These are phyloP conservation scores for Chaetura pelagica DNA, from an alignment of 2,113 vertebrate species.

Conservation along the genomic window DNA sequence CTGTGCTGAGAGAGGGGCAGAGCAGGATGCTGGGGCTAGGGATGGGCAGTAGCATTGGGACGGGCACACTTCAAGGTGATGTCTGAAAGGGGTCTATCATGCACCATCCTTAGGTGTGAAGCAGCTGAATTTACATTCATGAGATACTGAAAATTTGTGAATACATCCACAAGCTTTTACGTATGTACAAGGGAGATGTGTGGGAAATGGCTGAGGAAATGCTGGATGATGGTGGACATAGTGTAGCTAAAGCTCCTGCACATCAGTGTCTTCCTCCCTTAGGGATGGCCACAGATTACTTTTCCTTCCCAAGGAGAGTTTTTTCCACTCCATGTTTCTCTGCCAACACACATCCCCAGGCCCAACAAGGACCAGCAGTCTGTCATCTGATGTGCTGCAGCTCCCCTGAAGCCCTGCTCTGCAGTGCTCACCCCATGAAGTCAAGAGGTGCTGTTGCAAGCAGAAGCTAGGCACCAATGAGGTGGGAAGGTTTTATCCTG, in stretches of 20 bases:
- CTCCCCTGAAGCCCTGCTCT: not conserved
- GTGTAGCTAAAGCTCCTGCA: not conserved
- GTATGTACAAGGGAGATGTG: not conserved
- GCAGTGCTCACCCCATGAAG: rapidly evolving
- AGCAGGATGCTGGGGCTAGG: not conserved
- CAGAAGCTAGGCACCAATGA: not conserved
- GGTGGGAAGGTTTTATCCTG: not conserved
- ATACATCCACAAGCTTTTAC: not conserved
- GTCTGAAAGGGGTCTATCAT: not conserved
- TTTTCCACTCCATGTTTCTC: not conserved
- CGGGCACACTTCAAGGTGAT: not conserved
- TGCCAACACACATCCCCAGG: not conserved
- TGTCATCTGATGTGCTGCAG: not conserved
- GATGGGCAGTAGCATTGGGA: not conserved
- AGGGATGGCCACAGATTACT: not conserved
- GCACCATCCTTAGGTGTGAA: not conserved
- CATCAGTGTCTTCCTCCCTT: not conserved
- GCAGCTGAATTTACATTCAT: not conserved
- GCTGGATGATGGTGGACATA: not conserved
- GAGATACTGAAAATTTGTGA: not conserved
- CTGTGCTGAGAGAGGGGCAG: not conserved
- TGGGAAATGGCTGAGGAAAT: not conserved
- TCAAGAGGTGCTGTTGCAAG: not conserved
- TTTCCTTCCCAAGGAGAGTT: not conserved
- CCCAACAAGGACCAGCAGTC: not conserved